A percentile compares a stretch with the other conserved stretches of the same genome.
These are phyloP conservation scores for Dione juno DNA, from an alignment of 2,888 invertebrate species.

Conservation along the genomic window DNA sequence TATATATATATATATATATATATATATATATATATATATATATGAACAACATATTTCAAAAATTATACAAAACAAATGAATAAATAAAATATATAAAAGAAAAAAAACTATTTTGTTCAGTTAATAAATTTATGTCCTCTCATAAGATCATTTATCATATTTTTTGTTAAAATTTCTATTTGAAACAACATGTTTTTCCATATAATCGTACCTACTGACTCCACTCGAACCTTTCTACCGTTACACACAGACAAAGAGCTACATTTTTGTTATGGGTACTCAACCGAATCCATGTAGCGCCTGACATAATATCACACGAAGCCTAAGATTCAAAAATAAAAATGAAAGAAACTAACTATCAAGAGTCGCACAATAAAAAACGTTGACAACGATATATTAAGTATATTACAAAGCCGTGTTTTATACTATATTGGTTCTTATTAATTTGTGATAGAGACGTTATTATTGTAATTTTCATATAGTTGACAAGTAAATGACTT, in stretches of 20 bases:
- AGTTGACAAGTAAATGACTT: slow-evolving; percentile 25
- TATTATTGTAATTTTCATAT: slow-evolving; percentile 20
- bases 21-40: no score
- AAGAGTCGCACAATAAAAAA: slow-evolving; percentile 75
- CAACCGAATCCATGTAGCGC: slow-evolving; percentile 56
- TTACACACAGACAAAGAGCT: slow-evolving; percentile 64
- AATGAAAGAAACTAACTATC: slow-evolving; percentile 51
- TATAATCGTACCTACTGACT: slow-evolving; percentile 24
- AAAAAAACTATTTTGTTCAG: neutral
- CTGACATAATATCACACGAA: slow-evolving; percentile 77
- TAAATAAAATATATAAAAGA: neutral
- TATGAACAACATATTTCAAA: no score
- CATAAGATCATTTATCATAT: neutral
- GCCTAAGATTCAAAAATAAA: slow-evolving; percentile 60
- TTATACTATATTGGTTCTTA: slow-evolving; percentile 22
- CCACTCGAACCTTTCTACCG: slow-evolving; percentile 50
- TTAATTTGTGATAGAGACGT: slow-evolving; percentile 40
- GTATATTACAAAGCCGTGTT: slow-evolving; percentile 21
- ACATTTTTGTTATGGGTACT: slow-evolving; percentile 60
- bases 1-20: no score
- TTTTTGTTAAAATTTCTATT: neutral
- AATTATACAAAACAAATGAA: no score
- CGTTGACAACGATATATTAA: slow-evolving; percentile 50
- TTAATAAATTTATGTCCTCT: neutral
- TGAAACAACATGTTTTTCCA: slow-evolving; percentile 13